phyloP scores from a whole-genome alignment of 2,888 invertebrate species.

The Unio pictorum region DNA sequence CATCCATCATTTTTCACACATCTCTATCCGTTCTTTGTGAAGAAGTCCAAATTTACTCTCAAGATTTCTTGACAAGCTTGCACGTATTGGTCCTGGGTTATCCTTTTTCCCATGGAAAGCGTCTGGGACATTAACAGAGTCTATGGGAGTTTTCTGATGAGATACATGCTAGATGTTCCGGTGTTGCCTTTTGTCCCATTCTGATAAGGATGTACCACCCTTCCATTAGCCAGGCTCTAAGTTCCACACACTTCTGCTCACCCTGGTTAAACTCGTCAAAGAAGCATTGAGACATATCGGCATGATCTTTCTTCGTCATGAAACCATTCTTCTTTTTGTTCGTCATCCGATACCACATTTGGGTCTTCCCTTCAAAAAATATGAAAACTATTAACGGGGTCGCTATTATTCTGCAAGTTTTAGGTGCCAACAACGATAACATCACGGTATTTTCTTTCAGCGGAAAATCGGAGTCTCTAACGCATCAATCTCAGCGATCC shows the following conservation, averaged over 20 bases:
- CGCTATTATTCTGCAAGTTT: no score
- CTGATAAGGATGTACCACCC: conserved; percentile 45
- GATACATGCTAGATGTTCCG: conserved; percentile 9
- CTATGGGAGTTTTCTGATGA: conserved; percentile 24
- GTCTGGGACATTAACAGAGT: conserved; percentile 33
- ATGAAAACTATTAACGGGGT: no score
- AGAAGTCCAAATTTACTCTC: conserved; percentile 30
- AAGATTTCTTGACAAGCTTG: conserved; percentile 44
- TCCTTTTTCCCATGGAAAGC: conserved; percentile 32
- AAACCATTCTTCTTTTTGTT: conserved; percentile 48
- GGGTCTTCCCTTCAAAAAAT: conserved; percentile 38
- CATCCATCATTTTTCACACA: conserved; percentile 25
- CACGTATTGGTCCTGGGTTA: conserved; percentile 50
- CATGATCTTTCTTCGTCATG: conserved; percentile 42
- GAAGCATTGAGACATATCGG: conserved; percentile 45
- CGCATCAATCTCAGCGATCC: no score
- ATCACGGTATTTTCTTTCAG: no score
- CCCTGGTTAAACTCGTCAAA: conserved; percentile 38
- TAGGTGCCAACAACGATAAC: no score
- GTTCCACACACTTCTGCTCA: conserved; percentile 29
- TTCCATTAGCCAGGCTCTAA: conserved; percentile 47
- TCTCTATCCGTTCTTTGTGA: conserved; percentile 6
- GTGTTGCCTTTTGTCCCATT: conserved; percentile 16
- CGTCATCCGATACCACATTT: conserved; percentile 52
- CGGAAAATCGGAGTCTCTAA: no score